Base-by-base conservation (phyloP, 2,888 invertebrate species). In the Drosophila acutilabella region DNA sequence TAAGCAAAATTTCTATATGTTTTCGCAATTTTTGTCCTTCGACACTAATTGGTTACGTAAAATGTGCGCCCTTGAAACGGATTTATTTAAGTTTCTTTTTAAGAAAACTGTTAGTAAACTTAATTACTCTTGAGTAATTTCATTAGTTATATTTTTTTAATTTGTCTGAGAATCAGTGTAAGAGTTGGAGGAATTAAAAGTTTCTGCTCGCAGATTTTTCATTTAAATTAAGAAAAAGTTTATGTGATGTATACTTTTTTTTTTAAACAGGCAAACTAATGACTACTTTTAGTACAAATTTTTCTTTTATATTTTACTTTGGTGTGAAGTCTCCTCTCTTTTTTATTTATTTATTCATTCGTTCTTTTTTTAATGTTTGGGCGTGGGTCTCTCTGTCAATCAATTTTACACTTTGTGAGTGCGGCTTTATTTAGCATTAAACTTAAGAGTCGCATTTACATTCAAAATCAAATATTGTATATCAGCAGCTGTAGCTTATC, bases 391-490 rank as follows among this genome's bases (percentile, higher is more conserved):
- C 18, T 2, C 45, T 60, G 71, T 41, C 50, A 57, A 45, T 75
- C 70, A 57, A 58, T 50, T 74, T 61, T 18, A 36, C 61, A 74
- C 72, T 62, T 74, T 53, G 40, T 50, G 57, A 58, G 47, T 50
- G 33, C 18, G 41, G 48, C 26, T 54, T 74, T 59, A 16, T 41
- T 14, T 4, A 4, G 53, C 57, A 50, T 78, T 73, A 51, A 57
- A 60, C 61, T 44, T 20, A 26, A 56, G 26, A 26, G 16, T 16
- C 58, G 45, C 36, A 64, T 57, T 60, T 53, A 40, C 41, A 74
- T 74, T 68, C 38, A 14, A 79, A 64, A 79, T 79, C 70, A 69
- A 79, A 75, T 75, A 75, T 64, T 79, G 40, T 60, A 58, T 47
- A 64, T 74, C 59, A 68, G 61, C 45, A 58, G 79, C 23, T 40